Evolutionary conservation across 2,888 invertebrate species (phyloP), one percentile per base, ranked within the genome.

Genomic region (Altica lythri): DNA sequence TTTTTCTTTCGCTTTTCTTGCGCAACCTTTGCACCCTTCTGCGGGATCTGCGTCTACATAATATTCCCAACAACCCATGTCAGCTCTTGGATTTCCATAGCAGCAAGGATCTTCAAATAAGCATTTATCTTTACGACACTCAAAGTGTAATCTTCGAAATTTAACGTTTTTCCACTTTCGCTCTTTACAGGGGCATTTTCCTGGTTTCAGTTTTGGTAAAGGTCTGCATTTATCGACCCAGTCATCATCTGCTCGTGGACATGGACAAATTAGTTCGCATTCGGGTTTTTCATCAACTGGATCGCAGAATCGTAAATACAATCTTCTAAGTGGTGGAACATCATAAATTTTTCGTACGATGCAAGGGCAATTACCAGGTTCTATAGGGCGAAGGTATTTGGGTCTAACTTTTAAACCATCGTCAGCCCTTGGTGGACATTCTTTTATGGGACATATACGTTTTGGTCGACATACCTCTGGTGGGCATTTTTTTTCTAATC

Each of bases 51-150:
- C 32, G 9, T 59, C 35, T 2, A 46, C 22, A 14, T 53, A 17
- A 40, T 61, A 68, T 37, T 66, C 64, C 67, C 67, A 68, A 48
- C 68, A 68, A 9, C 66, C 68, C 57, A 60, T 60, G 44, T 68
- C 68, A 4, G 68, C 66, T 50, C 67, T 56, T 40, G 12, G 59
- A 22, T 13, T 18, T 13, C 22, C 55, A n/a, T 46, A 47, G n/a
- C n/a, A n/a, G 37, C 45, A 61, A n/a, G 48, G 54, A 46, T 57
- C 62, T 8, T 38, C 35, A 1, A 16, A 8, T 1, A 34, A 18
- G 29, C 57, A 60, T 10, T 32, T 40, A 29, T 64, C 64, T 1
- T 27, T 38, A 0, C 55, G 55, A 4, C 65, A 63, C 17, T 51
- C 38, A 44, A 64, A 66, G 30, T 58, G 55, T 19, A 64, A 49